Evolutionary conservation across 2,797 vertebrate genomes (phyloP).

Genomic region (Capromys pilorides): DNA sequence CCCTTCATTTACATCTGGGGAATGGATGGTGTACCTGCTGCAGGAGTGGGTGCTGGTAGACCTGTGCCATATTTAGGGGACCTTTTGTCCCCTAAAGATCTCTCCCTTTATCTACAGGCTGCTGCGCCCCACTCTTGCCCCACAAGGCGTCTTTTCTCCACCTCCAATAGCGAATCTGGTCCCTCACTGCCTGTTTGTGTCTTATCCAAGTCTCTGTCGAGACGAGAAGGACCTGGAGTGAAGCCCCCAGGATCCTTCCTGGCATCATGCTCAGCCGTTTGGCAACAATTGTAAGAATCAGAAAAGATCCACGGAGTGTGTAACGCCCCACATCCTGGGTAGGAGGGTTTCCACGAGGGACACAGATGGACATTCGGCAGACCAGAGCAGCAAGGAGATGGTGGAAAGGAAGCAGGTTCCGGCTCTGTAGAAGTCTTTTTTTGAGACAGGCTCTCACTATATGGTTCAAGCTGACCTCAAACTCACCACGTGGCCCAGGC

Average conservation of each 20-base stretch:
- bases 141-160: not conserved
- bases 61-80: not conserved
- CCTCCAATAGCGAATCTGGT: not conserved
- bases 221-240: not conserved
- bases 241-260: not conserved
- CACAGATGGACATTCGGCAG: rapidly evolving
- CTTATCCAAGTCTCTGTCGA: not conserved
- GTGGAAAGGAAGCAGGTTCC: not conserved
- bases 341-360: rapidly evolving
- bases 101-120: not conserved
- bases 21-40: not conserved
- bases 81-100: not conserved
- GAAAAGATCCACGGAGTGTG: not conserved
- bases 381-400: not conserved
- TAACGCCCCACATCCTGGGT: rapidly evolving
- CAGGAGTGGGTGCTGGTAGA: not conserved
- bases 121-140: not conserved
- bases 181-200: not conserved
- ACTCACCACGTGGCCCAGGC: too few relatives aligned
- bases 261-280: not conserved
- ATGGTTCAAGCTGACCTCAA: too few relatives aligned
- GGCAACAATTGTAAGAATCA: not conserved
- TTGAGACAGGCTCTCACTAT: not conserved
- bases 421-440: not conserved
- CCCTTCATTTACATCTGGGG: not conserved